Evolutionary conservation across 2,113 vertebrate genomes (phyloP).

Genomic region (Erinaceus europaeus): DNA sequence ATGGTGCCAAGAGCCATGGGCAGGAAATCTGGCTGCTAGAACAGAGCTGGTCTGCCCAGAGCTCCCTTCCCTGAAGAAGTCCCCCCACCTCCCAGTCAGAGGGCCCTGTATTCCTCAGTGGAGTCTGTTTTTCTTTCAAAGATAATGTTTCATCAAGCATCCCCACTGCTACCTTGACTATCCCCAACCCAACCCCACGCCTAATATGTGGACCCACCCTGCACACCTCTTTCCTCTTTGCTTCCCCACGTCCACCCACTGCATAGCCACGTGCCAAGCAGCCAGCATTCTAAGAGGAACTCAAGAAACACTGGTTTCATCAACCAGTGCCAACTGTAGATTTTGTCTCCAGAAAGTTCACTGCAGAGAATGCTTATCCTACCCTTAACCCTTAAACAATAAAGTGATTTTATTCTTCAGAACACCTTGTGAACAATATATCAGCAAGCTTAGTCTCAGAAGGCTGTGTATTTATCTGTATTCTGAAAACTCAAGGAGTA

Average conservation of each 20-base stretch:
- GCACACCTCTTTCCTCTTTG: not conserved
- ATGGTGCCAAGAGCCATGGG: not conserved
- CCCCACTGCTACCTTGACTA: not conserved
- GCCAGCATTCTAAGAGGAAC: not conserved
- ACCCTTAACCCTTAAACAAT: conserved; percentile 39
- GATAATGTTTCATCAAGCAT: too few species aligned
- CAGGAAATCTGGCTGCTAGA: not conserved
- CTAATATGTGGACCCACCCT: not conserved
- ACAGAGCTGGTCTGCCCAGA: not conserved
- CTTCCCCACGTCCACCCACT: not conserved
- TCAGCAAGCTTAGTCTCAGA: conserved; percentile 1
- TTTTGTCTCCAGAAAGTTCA: not conserved
- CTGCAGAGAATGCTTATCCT: not conserved
- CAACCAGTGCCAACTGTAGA: not conserved
- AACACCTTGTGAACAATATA: not conserved
- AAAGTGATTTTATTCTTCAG: conserved; percentile 27
- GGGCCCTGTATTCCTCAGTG: not conserved
- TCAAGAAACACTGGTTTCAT: conserved; percentile 11
- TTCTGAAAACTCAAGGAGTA: conserved; percentile 45
- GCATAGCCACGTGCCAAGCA: not conserved
- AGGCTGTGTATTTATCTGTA: not conserved
- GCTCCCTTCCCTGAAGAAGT: not conserved
- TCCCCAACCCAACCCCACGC: not conserved
- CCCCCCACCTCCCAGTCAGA: not conserved
- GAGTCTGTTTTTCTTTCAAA: not conserved